Conservation (phyloP, 2,888 invertebrate genomes). For the Anthophora plumipes region DNA sequence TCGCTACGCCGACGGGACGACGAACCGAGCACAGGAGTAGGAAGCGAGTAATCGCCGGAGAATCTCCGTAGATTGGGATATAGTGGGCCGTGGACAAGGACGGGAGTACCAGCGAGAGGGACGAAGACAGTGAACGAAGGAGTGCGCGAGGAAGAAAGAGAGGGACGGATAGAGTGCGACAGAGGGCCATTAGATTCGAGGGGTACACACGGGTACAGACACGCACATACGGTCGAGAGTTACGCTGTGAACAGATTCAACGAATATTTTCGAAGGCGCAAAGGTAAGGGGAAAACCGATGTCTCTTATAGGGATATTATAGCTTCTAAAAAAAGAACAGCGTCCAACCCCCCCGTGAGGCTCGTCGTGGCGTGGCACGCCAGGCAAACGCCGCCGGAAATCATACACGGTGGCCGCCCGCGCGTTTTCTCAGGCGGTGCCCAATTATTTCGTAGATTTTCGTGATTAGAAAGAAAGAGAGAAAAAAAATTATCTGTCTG, state of each 20-base stretch:
- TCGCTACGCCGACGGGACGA: constrained; percentile 70
- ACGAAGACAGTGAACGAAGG: constrained; percentile 44
- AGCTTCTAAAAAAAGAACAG: constrained; percentile 63
- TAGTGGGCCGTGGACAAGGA: constrained; percentile 55
- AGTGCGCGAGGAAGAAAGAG: constrained; percentile 53
- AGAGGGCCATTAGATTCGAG: constrained; percentile 53
- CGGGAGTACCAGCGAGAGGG: constrained; percentile 33
- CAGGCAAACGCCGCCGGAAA: constrained; percentile 67
- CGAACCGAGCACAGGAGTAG: constrained; percentile 70
- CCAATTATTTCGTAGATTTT: constrained; percentile 26
- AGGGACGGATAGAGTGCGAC: constrained; percentile 54
- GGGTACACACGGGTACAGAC: constrained; percentile 44
- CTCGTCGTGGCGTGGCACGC: constrained; percentile 69
- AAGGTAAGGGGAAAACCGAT: constrained; percentile 51
- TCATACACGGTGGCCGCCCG: constrained; percentile 64
- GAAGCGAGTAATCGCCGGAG: constrained; percentile 72
- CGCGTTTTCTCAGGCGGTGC: constrained; percentile 62
- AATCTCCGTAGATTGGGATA: constrained; percentile 66
- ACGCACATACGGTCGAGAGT: constrained; percentile 7
- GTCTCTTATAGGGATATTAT: constrained; percentile 43
- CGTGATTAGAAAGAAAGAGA: neutral
- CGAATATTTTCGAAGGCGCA: constrained; percentile 50
- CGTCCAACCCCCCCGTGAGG: constrained; percentile 49
- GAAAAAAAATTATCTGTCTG: too few relatives aligned
- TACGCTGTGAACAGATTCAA: constrained; percentile 40